A percentile compares a stretch with the other conserved stretches of the same genome.
Evolutionary conservation across 2,113 vertebrate species (phyloP).

Genomic region (Brachionichthys hirsutus): DNA sequence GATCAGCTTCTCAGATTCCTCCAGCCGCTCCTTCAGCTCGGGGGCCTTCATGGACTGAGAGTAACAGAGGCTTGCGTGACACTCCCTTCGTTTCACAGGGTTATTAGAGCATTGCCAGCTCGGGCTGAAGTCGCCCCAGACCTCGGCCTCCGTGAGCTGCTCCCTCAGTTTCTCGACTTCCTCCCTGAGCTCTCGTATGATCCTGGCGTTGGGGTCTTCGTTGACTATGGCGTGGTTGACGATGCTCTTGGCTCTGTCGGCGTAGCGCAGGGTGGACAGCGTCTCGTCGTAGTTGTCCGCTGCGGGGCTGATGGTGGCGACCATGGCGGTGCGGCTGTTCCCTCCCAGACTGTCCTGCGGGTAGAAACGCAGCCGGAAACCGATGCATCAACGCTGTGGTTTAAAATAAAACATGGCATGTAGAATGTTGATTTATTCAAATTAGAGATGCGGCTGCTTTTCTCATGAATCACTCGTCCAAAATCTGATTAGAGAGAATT

Average conservation of each 20-base stretch:
- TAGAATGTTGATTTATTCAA: too few species aligned
- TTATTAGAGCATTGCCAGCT: rapidly evolving
- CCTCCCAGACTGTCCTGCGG: constrained; percentile 89
- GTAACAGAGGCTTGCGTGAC: neutral
- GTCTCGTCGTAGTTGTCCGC: constrained; percentile 97
- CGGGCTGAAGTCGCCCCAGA: constrained; percentile 29
- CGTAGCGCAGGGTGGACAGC: constrained; percentile 90
- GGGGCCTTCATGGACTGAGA: constrained; percentile 69
- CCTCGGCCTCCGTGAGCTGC: constrained; percentile 92
- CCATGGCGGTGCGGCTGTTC: constrained; percentile 97
- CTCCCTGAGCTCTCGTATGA: constrained; percentile 92
- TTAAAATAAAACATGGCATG: too few species aligned
- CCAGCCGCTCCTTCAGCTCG: constrained; percentile 76
- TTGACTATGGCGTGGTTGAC: constrained; percentile 95
- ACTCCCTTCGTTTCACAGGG: neutral
- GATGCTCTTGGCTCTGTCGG: constrained; percentile 93
- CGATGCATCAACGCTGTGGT: too few species aligned
- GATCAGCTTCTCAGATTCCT: constrained; percentile 95
- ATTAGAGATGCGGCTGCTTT: too few species aligned
- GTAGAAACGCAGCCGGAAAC: too few species aligned
- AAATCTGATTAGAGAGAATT: too few species aligned
- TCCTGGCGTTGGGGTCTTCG: constrained; percentile 93
- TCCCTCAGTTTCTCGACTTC: constrained; percentile 93
- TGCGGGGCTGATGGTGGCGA: constrained; percentile 92
- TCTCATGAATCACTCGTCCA: too few species aligned